Conservation (phyloP, 1,140 invertebrate genomes). For the Saccostrea glomerata region DNA sequence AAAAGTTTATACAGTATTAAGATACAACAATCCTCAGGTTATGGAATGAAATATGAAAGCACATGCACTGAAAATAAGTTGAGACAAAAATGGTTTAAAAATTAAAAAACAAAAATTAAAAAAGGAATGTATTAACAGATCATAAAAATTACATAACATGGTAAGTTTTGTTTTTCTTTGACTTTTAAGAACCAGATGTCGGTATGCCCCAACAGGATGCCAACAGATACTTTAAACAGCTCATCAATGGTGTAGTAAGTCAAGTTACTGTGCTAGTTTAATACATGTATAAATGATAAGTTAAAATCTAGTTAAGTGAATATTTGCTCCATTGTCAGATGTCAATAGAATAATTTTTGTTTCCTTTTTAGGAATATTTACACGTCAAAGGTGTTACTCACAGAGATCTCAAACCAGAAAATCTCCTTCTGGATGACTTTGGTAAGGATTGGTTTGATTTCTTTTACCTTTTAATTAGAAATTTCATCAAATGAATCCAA, state of each 20-base stretch:
- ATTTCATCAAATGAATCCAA: too few species aligned
- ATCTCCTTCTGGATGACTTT: slow-evolving; percentile 85
- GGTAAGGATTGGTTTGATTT: slow-evolving; percentile 62
- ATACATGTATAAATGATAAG: neutral
- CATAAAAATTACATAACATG: too few species aligned
- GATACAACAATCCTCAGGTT: too few species aligned
- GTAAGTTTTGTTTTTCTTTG: neutral
- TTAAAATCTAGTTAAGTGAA: neutral
- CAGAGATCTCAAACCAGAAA: slow-evolving; percentile 88
- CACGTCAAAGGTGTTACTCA: slow-evolving; percentile 78
- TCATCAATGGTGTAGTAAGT: slow-evolving; percentile 83
- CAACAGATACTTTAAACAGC: slow-evolving; percentile 93
- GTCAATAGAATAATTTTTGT: neutral
- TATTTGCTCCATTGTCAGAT: neutral
- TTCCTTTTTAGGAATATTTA: slow-evolving; percentile 74
- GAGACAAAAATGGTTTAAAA: too few species aligned
- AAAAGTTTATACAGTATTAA: too few species aligned
- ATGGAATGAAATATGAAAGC: too few species aligned
- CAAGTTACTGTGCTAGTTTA: neutral
- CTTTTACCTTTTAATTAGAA: too few species aligned
- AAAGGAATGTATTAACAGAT: too few species aligned
- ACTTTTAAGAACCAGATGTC: slow-evolving; percentile 90
- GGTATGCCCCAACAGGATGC: slow-evolving; percentile 91
- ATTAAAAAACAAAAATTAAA: too few species aligned
- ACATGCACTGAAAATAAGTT: too few species aligned